Percentiles rank a stretch among this genome's conserved stretches.
Conservation (phyloP, 2,113 vertebrate species). For the Meleagris gallopavo region DNA sequence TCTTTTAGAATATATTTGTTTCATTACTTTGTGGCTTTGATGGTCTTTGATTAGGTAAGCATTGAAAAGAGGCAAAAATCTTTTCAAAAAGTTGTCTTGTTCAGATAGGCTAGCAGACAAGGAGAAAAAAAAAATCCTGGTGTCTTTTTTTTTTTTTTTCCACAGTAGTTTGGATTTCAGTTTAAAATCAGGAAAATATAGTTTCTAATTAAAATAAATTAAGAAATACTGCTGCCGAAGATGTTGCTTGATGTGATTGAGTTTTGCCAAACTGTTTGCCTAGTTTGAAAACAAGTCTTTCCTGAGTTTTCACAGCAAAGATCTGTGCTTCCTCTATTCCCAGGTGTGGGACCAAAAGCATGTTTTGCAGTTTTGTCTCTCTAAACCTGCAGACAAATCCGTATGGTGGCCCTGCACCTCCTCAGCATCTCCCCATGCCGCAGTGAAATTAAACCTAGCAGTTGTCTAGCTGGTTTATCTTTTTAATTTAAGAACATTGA, state of each 20-base stretch:
- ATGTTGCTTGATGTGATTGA: background rate
- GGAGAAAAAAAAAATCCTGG: background rate
- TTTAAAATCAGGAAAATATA: background rate
- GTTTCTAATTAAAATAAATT: background rate
- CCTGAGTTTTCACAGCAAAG: background rate
- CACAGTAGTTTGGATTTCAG: background rate
- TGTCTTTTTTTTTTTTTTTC: background rate
- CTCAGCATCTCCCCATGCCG: background rate
- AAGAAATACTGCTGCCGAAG: background rate
- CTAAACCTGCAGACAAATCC: background rate
- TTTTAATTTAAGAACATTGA: background rate
- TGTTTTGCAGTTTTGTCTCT: background rate
- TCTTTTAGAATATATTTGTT: conserved; percentile 22
- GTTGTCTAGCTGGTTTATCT: background rate
- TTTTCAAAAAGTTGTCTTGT: background rate
- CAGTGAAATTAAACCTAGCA: background rate
- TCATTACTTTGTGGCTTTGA: conserved; percentile 53
- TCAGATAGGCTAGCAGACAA: background rate
- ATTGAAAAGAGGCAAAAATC: background rate
- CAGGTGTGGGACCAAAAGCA: background rate
- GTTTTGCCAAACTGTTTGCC: background rate
- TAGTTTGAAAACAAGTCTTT: background rate
- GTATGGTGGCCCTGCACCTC: background rate
- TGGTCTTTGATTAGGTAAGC: conserved; percentile 19
- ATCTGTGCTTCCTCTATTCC: background rate